A percentile compares a stretch with the other conserved stretches of the same genome.
phyloP scores from a whole-genome alignment of 2,113 vertebrate genomes.

The Plotosus lineatus region DNA sequence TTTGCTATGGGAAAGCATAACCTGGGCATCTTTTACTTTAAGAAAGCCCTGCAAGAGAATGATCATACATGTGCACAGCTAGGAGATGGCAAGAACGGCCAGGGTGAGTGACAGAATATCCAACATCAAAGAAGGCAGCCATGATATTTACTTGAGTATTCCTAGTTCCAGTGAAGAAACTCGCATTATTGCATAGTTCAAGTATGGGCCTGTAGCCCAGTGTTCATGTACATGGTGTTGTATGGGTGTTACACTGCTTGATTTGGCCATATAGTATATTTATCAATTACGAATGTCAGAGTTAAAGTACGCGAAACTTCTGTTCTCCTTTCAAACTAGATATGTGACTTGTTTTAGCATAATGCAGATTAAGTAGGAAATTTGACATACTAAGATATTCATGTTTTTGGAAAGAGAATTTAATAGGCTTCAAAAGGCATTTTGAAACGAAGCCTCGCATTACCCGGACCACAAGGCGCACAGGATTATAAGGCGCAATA shows the following conservation, averaged over 20 bases:
- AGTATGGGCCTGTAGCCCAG: neutral
- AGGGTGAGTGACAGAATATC: slow-evolving; percentile 71
- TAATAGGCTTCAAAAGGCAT: too few relatives aligned
- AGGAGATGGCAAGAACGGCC: slow-evolving; percentile 76
- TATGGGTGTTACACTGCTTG: neutral
- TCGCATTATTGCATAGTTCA: neutral
- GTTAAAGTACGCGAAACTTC: too few relatives aligned
- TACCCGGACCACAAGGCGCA: too few relatives aligned
- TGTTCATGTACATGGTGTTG: neutral
- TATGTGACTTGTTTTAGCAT: too few relatives aligned
- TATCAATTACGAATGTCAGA: neutral
- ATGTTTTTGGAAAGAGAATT: too few relatives aligned
- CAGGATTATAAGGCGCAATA: too few relatives aligned
- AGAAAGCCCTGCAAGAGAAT: slow-evolving; percentile 97
- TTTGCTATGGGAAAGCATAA: slow-evolving; percentile 99
- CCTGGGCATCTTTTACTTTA: slow-evolving; percentile 97
- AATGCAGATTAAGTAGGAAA: too few relatives aligned
- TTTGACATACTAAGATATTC: too few relatives aligned
- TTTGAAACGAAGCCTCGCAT: too few relatives aligned
- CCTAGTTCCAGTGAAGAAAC: neutral
- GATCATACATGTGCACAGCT: slow-evolving; percentile 91
- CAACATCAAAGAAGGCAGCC: neutral
- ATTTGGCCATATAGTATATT: neutral
- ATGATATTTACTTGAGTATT: neutral
- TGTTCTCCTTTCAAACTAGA: too few relatives aligned